Base-by-base conservation (phyloP, 2,888 invertebrate species). In the Lasioglossum figueresi region DNA sequence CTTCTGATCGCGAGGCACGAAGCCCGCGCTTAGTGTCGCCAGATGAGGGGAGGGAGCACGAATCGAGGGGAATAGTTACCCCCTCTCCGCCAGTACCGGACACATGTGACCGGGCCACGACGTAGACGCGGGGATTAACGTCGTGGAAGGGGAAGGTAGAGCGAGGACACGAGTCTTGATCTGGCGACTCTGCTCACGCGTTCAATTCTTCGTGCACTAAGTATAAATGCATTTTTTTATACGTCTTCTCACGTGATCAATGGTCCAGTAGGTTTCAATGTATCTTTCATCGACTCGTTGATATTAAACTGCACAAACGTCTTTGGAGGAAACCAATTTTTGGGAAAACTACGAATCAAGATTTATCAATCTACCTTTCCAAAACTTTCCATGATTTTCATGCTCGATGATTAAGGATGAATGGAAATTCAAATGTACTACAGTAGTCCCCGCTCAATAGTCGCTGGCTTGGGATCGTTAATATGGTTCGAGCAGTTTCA, bases 161-260 rank as follows among this genome's bases (percentile, higher is more conserved):
- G 43, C 3, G 16, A 4, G 45, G 5, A 16, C 16, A 45, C 45
- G 1, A 45, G 16, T 45, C 16, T 16, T 16, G 45, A 45, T 19
- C 45, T 45, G 45, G 45, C 45, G 45, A 45, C 45, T 45, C 45
- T 45, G 45, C 16, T 52, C 23, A 16, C 31, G 75, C 66, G 66
- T 72, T 78, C 66, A 14, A 68, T 10, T 63, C 79, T 80, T 82
- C 66, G 31, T 80, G 63, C 16, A 63, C 63, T n/a, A 63, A 16
- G 2, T 63, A 66, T 66, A 23, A 34, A 34, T 34, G 27, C 2
- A 6, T 27, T 71, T 40, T 10, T 45, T 43, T 2, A 4, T 45
- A 27, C 27, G 43, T 72, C 27, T 31, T 45, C 43, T 45, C 72
- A 10, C 72, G 37, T 19, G 27, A 27, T 72, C 6, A 72, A 27